phyloP scores from a whole-genome alignment of 2,797 vertebrate genomes.

The Enoplosus armatus region DNA sequence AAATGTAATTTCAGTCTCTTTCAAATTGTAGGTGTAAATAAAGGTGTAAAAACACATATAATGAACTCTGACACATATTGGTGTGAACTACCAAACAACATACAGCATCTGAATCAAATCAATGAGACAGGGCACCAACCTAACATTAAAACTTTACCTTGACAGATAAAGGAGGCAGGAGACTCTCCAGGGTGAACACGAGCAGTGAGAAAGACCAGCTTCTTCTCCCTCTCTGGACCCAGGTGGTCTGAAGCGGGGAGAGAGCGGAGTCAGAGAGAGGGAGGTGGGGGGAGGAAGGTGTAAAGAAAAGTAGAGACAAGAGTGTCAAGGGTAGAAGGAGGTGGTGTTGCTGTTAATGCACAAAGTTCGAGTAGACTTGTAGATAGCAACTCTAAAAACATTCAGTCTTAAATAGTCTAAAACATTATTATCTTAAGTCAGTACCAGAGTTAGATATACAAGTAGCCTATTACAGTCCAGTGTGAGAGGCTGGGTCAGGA shows the following conservation, averaged over 20 bases:
- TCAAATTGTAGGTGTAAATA: not conserved
- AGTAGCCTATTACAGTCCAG: not conserved
- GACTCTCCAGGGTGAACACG: conserved; percentile 97
- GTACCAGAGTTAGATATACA: conserved; percentile 30
- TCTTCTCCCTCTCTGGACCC: conserved; percentile 89
- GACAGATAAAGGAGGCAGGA: conserved; percentile 97
- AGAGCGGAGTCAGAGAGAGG: not conserved
- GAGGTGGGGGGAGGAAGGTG: not conserved
- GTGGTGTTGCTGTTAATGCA: conserved; percentile 20
- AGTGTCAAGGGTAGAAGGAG: conserved; percentile 3
- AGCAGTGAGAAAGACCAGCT: conserved; percentile 94
- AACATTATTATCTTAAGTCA: conserved; percentile 9
- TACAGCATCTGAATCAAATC: conserved; percentile 20
- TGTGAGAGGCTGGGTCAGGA: conserved; percentile 28
- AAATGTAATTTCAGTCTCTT: not conserved
- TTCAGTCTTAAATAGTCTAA: not conserved
- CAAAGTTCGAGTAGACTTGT: conserved; percentile 6
- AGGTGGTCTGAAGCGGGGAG: conserved; percentile 82
- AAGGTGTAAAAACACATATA: not conserved
- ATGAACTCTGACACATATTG: not conserved
- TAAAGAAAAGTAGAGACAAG: conserved; percentile 23
- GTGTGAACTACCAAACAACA: not conserved
- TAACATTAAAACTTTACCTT: conserved; percentile 87
- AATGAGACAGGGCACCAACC: not conserved
- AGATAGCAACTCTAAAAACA: not conserved